Percentiles rank a stretch among this genome's conserved stretches.
These are phyloP conservation scores for Drosophila lacertosa DNA, from an alignment of 1,140 invertebrate genomes.

Conservation along the genomic window DNA sequence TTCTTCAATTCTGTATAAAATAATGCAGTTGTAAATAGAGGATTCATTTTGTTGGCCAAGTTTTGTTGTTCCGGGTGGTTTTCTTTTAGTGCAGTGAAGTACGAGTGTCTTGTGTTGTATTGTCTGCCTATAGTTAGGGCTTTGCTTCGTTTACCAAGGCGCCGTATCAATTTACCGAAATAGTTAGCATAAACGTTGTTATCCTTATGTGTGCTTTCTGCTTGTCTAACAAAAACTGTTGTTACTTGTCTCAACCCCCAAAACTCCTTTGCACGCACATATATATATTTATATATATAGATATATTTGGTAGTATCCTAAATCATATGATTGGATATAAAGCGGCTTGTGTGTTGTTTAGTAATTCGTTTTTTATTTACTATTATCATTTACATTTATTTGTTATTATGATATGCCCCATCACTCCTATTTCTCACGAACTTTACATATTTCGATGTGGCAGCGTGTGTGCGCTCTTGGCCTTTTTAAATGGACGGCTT, in stretches of 20 bases:
- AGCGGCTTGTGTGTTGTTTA: constrained; percentile 67
- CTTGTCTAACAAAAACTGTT: constrained; percentile 46
- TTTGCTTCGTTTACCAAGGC: constrained; percentile 40
- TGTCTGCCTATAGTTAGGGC: constrained; percentile 2
- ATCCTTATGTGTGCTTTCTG: constrained; percentile 34
- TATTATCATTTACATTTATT: constrained; percentile 83
- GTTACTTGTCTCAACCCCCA: constrained; percentile 27
- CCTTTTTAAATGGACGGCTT: constrained; percentile 45
- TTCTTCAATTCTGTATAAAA: too few relatives aligned
- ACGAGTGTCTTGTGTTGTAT: constrained; percentile 1
- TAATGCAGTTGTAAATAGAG: too few relatives aligned
- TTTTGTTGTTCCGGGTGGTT: too few relatives aligned
- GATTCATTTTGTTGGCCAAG: too few relatives aligned
- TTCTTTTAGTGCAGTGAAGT: not conserved
- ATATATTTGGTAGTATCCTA: constrained; percentile 33
- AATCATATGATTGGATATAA: constrained; percentile 56
- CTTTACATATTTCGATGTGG: constrained; percentile 13
- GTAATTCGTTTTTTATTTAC: constrained; percentile 83
- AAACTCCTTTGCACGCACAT: constrained; percentile 20
- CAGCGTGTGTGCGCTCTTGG: constrained; percentile 22
- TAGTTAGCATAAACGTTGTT: constrained; percentile 36
- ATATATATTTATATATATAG: constrained; percentile 6
- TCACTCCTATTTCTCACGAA: not conserved
- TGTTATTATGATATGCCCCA: constrained; percentile 71
- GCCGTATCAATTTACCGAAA: constrained; percentile 75